Conservation (phyloP, 1,140 invertebrate species). For the Eriosoma lanigerum region DNA sequence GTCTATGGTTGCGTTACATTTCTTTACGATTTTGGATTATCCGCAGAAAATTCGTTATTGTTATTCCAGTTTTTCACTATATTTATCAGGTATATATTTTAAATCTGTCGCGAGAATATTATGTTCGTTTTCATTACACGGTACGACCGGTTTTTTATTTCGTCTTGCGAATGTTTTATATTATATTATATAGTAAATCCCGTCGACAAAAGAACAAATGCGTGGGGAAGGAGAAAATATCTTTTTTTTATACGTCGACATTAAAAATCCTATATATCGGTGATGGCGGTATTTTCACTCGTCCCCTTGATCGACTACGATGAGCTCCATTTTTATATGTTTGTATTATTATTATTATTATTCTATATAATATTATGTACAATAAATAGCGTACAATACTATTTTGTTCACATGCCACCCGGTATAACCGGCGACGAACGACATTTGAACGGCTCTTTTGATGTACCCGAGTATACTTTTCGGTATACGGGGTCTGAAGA, state of each 20-base stretch:
- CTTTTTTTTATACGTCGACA: too few species aligned
- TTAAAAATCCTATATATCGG: too few species aligned
- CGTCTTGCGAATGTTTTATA: too few species aligned
- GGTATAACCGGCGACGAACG: not conserved
- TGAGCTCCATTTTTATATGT: not conserved
- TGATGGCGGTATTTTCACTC: too few species aligned
- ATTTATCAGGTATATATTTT: too few species aligned
- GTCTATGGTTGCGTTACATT: not conserved
- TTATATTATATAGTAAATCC: too few species aligned
- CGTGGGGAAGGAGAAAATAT: not conserved
- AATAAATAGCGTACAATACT: not conserved
- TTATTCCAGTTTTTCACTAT: not conserved
- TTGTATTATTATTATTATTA: too few species aligned
- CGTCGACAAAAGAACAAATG: too few species aligned
- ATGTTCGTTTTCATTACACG: not conserved
- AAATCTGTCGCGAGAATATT: not conserved
- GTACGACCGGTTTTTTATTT: not conserved
- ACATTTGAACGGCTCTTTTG: conserved; percentile 23
- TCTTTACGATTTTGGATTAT: conserved; percentile 8
- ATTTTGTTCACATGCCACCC: not conserved
- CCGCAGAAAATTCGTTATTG: conserved; percentile 6
- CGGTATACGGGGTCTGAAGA: too few species aligned
- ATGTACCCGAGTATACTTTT: conserved; percentile 20
- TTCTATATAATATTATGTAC: too few species aligned
- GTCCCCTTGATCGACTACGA: too few species aligned